phyloP scores from a whole-genome alignment of 2,797 vertebrate species.

The Lithobates pipiens region DNA sequence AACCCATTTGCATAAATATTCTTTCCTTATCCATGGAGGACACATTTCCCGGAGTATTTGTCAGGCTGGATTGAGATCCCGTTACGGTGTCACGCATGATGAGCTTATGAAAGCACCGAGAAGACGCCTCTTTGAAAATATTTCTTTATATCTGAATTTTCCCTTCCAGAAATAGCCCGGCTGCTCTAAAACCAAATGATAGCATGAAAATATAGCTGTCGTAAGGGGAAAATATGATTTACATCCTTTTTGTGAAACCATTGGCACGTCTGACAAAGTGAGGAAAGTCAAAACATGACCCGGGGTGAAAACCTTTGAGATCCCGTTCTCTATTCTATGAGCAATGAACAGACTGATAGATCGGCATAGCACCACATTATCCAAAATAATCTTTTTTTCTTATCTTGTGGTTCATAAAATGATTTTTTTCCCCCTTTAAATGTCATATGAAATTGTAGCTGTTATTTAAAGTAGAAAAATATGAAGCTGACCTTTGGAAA shows the following conservation, averaged over 20 bases:
- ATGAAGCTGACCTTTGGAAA: not conserved
- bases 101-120: conserved; percentile 49
- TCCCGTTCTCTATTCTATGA: not conserved
- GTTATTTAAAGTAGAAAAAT: not conserved
- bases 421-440: not conserved
- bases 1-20: conserved; percentile 40
- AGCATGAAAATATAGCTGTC: not conserved
- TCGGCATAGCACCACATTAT: not conserved
- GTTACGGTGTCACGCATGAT: conserved; percentile 53
- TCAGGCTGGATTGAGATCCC: not conserved
- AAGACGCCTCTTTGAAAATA: conserved; percentile 5
- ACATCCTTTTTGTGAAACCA: conserved; percentile 27
- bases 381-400: not conserved
- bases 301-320: conserved; percentile 1
- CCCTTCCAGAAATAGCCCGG: not conserved
- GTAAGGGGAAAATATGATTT: conserved; percentile 26
- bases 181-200: not conserved
- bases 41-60: conserved; percentile 41
- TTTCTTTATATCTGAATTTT: conserved; percentile 32
- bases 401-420: not conserved
- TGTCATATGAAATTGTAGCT: not conserved
- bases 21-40: not conserved
- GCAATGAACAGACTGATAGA: conserved; percentile 1
- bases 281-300: conserved; percentile 13
- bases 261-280: conserved; percentile 2